These are phyloP conservation scores for Athene noctua DNA, from an alignment of 2,113 vertebrate genomes.

Conservation along the genomic window DNA sequence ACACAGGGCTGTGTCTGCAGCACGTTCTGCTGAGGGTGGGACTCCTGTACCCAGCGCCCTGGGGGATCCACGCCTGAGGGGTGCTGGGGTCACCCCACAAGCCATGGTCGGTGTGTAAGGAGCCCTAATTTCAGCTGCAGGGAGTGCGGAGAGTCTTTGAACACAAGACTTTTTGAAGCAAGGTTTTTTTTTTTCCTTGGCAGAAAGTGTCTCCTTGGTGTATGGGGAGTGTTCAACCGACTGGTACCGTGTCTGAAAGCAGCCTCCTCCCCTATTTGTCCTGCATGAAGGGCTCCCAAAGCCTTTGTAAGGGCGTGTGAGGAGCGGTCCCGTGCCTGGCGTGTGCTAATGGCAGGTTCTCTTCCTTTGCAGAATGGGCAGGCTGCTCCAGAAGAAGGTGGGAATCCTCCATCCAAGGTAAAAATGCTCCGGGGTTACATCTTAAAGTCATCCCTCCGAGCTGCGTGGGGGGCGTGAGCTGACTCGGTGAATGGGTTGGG, in stretches of 20 bases:
- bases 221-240: fast-evolving
- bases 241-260: neutral
- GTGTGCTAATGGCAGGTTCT: neutral
- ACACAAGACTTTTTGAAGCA: neutral
- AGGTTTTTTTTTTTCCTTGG: no score
- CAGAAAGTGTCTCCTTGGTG: neutral
- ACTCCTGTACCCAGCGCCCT: fast-evolving
- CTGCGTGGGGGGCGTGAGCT: neutral
- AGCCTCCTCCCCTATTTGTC: neutral
- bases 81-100: fast-evolving
- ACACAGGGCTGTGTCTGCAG: fast-evolving
- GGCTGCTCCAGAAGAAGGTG: constrained; percentile 68
- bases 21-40: neutral
- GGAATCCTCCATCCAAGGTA: constrained; percentile 70
- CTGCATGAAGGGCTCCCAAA: neutral
- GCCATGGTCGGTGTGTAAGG: fast-evolving
- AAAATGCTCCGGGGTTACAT: neutral
- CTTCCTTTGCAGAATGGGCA: constrained; percentile 77
- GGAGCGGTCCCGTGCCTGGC: neutral
- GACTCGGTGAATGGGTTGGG: neutral
- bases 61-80: fast-evolving
- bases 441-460: neutral
- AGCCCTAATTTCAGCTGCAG: neutral
- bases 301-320: neutral
- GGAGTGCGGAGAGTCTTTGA: neutral